A percentile compares a stretch with the other conserved stretches of the same genome.
Conservation (phyloP, 1,140 invertebrate species). For the Panagrolaimus sp. region DNA sequence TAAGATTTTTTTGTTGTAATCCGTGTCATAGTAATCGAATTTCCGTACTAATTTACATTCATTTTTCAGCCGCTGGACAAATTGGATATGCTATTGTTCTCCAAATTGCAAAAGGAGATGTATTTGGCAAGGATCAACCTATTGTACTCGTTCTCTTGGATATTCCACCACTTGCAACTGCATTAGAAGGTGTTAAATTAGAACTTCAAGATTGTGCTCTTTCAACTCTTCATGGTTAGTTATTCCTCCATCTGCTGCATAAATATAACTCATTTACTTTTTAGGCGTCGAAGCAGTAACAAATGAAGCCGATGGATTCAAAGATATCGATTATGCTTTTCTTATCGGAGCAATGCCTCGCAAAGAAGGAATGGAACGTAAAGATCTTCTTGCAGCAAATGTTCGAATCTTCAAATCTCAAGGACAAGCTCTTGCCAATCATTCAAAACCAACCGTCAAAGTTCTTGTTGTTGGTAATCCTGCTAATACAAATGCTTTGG, state of each 20-base stretch:
- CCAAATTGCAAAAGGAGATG: slow-evolving; percentile 81
- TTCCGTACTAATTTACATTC: slow-evolving; percentile 65
- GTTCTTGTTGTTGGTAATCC: slow-evolving; percentile 94
- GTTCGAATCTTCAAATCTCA: slow-evolving; percentile 95
- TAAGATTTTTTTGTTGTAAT: too few relatives aligned
- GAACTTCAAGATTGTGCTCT: slow-evolving; percentile 91
- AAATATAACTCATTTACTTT: slow-evolving; percentile 19
- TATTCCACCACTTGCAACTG: slow-evolving; percentile 87
- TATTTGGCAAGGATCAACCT: slow-evolving; percentile 76
- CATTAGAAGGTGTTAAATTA: slow-evolving; percentile 91
- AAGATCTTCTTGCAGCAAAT: slow-evolving; percentile 89
- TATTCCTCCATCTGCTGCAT: slow-evolving; percentile 7
- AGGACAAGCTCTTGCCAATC: slow-evolving; percentile 83
- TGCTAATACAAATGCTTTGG: slow-evolving; percentile 95
- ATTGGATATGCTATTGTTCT: slow-evolving; percentile 85
- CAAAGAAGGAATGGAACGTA: slow-evolving; percentile 96
- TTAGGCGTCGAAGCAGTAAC: slow-evolving; percentile 77
- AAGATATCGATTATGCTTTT: slow-evolving; percentile 93
- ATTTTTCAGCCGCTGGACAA: slow-evolving; percentile 69
- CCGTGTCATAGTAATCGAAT: slow-evolving; percentile 90
- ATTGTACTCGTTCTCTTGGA: slow-evolving; percentile 85
- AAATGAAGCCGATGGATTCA: slow-evolving; percentile 81
- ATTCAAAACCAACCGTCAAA: slow-evolving; percentile 88
- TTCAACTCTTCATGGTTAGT: slow-evolving; percentile 71
- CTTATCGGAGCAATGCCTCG: slow-evolving; percentile 97